Conservation (phyloP, 2,113 vertebrate genomes). For the Muscicapa adusta region DNA sequence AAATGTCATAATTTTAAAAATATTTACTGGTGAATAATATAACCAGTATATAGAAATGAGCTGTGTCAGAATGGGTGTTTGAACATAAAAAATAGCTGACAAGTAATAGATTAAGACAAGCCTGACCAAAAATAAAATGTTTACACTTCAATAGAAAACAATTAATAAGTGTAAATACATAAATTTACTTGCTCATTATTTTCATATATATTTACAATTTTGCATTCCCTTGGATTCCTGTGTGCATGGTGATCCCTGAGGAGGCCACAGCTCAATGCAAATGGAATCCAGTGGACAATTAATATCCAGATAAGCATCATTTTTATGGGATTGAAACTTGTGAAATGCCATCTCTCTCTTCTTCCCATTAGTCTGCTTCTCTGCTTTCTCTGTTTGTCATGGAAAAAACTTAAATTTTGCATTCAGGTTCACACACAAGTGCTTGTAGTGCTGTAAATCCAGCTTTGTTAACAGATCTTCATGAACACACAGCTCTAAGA, state of each 20-base stretch:
- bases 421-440: background rate
- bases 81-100: background rate
- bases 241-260: background rate
- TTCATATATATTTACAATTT: background rate
- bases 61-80: background rate
- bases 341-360: background rate
- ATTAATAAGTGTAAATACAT: background rate
- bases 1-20: background rate
- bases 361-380: background rate
- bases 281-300: background rate
- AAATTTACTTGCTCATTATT: background rate
- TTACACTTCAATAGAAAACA: background rate
- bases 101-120: background rate
- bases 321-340: constrained; percentile 41
- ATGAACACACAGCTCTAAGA: background rate
- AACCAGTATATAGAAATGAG: background rate
- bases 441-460: background rate
- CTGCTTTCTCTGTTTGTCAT: background rate
- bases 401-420: background rate
- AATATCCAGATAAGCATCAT: background rate
- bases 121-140: background rate
- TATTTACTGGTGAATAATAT: background rate
- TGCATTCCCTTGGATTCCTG: background rate
- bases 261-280: background rate
- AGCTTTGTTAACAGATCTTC: background rate